Base-by-base conservation (phyloP, 2,797 vertebrate genomes). In the Erithacus rubecula region DNA sequence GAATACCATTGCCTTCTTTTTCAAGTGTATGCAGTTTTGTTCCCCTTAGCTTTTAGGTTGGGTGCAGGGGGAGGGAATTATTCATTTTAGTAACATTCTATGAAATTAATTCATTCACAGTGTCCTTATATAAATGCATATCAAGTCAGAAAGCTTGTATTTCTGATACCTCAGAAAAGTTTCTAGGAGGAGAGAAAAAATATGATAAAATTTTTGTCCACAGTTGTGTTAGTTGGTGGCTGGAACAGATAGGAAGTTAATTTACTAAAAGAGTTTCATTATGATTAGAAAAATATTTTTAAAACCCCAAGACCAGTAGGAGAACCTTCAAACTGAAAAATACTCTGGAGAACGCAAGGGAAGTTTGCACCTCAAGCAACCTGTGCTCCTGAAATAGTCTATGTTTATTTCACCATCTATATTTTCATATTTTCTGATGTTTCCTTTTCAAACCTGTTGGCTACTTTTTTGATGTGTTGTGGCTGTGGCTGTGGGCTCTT, bases 191-290 rank as follows among this genome's bases (percentile, higher is more conserved):
- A 9, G 11, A 6, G 43, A 7, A 30, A 49, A 75, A 34, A 24
- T 1, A 15, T 0, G 0, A 5, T 60, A 39, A 15, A 2, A 11
- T 51, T 70, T 74, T 78, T 82, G 16, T 49, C n/a, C 23, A 19
- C 2, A 1, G 18, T 92, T 59, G 18, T 26, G 9, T 75, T 81
- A 76, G 27, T 37, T 76, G 37, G 21, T 67, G 32, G 5, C 39
- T 87, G 26, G 41, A 85, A 74, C 34, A 83, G 26, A 58, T 29
- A 51, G 30, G 56, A 83, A 65, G 30, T 78, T 64, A 63, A 51
- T 77, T 78, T 44, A n/a, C 16, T 59, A 15, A 56, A 93, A 20
- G 15, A 53, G 65, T 88, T 70, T 63, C 32, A 20, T 5, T 65
- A 34, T 82, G 37, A 60, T 78, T 30, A 5, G 9, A 23, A 56